These are phyloP conservation scores for Sisyra nigra DNA, from an alignment of 2,888 invertebrate species.

Conservation along the genomic window DNA sequence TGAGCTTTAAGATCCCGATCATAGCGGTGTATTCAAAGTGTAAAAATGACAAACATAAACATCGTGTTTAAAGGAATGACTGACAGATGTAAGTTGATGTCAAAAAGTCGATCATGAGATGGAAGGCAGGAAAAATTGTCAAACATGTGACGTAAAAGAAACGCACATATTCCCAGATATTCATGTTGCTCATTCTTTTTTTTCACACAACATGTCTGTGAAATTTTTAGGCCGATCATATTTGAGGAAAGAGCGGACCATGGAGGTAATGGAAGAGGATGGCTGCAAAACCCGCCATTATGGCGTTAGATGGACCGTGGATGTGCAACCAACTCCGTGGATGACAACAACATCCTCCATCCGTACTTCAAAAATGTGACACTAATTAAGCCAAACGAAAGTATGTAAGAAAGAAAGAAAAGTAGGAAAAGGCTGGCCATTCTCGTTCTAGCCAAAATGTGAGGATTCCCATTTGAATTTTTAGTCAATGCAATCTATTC, in stretches of 20 bases:
- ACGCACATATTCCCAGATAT: too few relatives aligned
- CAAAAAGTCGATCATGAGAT: constrained; percentile 2
- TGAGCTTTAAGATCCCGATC: too few relatives aligned
- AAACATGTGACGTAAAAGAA: too few relatives aligned
- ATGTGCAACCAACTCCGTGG: constrained; percentile 1
- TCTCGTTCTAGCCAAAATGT: too few relatives aligned
- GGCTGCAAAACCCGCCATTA: constrained; percentile 5
- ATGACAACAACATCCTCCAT: constrained; percentile 4
- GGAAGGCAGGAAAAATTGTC: too few relatives aligned
- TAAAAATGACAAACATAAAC: too few relatives aligned
- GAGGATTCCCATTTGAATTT: background rate
- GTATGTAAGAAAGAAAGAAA: too few relatives aligned
- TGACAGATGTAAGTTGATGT: constrained; percentile 4
- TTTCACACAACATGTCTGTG: background rate
- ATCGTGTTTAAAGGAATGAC: constrained; percentile 1
- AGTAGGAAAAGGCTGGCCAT: too few relatives aligned
- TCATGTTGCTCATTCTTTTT: background rate
- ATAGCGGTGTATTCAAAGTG: too few relatives aligned
- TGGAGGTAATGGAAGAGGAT: too few relatives aligned
- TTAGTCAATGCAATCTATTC: background rate
- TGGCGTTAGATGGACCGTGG: constrained; percentile 9
- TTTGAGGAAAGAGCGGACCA: constrained; percentile 2
- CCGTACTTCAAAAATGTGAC: background rate
- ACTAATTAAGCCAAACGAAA: too few relatives aligned
- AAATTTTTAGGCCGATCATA: constrained; percentile 1